Percentiles rank a stretch among this genome's conserved stretches.
Evolutionary conservation across 2,888 invertebrate genomes (phyloP).

Genomic region (Phaonia tiefii): DNA sequence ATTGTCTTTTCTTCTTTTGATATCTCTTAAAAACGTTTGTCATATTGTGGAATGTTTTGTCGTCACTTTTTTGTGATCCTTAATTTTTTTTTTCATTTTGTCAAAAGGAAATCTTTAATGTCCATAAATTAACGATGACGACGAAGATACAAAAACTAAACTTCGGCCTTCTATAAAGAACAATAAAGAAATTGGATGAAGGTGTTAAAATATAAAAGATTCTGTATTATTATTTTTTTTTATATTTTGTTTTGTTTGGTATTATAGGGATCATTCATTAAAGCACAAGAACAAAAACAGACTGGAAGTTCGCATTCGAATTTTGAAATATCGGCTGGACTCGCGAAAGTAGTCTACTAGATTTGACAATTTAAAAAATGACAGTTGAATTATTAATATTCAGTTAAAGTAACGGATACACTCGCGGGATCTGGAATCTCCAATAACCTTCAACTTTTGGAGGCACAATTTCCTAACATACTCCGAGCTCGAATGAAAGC

Average conservation of each 20-base stretch:
- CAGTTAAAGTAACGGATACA: too few species aligned
- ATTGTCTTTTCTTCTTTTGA: constrained; percentile 60
- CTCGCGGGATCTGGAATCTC: too few species aligned
- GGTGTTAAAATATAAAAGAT: constrained; percentile 78
- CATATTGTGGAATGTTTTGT: constrained; percentile 80
- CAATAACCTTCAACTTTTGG: too few species aligned
- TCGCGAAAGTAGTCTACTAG: too few species aligned
- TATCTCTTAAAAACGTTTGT: constrained; percentile 72
- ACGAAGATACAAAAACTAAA: constrained; percentile 67
- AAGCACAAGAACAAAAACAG: background rate
- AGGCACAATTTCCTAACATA: too few species aligned
- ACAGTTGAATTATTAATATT: too few species aligned
- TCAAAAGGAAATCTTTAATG: constrained; percentile 74
- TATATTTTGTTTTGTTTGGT: too few species aligned
- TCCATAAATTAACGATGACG: constrained; percentile 76
- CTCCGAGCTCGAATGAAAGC: too few species aligned
- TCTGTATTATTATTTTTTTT: constrained; percentile 47
- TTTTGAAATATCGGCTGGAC: too few species aligned
- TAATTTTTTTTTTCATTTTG: constrained; percentile 14
- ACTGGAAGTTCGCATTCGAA: background rate
- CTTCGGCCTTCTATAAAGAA: constrained; percentile 60
- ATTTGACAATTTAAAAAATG: too few species aligned
- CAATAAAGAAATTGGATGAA: constrained; percentile 77
- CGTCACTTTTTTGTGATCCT: constrained; percentile 74
- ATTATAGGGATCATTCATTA: constrained; percentile 1